A percentile compares a stretch with the other conserved stretches of the same genome.
Evolutionary conservation across 2,113 vertebrate genomes (phyloP).

Genomic region (Tichodroma muraria): DNA sequence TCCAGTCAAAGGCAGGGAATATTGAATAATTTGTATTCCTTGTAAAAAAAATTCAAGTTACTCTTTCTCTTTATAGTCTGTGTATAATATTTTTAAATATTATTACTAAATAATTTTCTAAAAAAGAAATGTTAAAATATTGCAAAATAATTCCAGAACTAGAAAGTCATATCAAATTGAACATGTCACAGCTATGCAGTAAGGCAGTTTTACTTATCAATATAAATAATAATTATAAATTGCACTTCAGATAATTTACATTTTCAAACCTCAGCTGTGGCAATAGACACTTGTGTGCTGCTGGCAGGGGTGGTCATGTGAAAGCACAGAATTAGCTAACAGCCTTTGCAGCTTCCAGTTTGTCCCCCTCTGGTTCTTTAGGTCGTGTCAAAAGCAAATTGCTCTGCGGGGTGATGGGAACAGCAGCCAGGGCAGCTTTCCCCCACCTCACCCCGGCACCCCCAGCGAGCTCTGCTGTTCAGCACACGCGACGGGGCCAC

Average conservation of each 20-base stretch:
- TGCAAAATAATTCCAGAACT: neutral
- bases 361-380: neutral
- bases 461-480: neutral
- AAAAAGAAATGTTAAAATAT: neutral
- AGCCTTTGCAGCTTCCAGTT: neutral
- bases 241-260: neutral
- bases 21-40: neutral
- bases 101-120: neutral
- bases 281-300: neutral
- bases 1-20: neutral
- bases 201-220: neutral
- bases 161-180: neutral
- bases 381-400: neutral
- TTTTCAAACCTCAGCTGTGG: neutral
- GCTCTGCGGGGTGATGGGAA: neutral
- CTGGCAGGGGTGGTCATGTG: neutral
- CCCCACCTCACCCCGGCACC: accelerated
- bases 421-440: neutral
- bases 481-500: accelerated
- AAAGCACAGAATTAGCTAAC: neutral
- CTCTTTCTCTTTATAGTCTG: neutral
- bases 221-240: neutral
- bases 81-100: neutral
- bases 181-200: neutral
- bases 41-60: neutral